Base-by-base conservation (phyloP, 1,140 invertebrate genomes). In the Macrosteles quadrilineatus region DNA sequence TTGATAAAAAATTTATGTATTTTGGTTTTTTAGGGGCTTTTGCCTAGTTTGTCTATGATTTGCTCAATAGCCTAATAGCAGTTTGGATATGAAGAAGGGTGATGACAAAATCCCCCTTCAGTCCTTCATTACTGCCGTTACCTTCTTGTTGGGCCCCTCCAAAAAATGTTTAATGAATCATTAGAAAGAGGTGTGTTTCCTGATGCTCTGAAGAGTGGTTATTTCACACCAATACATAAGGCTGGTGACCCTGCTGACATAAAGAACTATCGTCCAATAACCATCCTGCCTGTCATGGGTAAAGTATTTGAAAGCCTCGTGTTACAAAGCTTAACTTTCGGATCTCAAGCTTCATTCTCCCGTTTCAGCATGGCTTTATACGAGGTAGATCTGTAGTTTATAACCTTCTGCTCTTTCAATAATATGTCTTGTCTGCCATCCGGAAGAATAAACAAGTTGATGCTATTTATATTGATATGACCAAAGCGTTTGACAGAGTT, bases 391-490 rank as follows among this genome's bases (percentile, higher is more conserved):
- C 47, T 11, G 21, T 19, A 6, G 19, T 53, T 19, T 53, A 11
- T 4, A 53, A 53, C 21, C 47, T 53, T 19, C 47, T 53, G 11
- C 47, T 53, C 21, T 53, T 53, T 53, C 47, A 53, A 19, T 11
- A 53, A 19, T 19, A 19, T 21, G 47, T 53, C 19, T 21, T 53
- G 47, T 6, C 47, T 53, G 47, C 47, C 6, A 14, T 53, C 19
- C 47, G 47, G 4, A 53, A 53, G 9, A 53, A 53, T 19, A 53
- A 53, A 53, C 47, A 53, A n/a, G n/a, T n/a, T n/a, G n/a, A n/a
- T n/a, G n/a, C n/a, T n/a, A n/a, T n/a, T n/a, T n/a, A n/a, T n/a
- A n/a, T n/a, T n/a, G n/a, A n/a, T n/a, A n/a, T n/a, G n/a, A n/a
- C n/a, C n/a, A n/a, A n/a, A n/a, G n/a, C 47, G 4, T 53, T 53